Conservation (phyloP, 2,888 invertebrate species). For the Ornithoptera priamus region DNA sequence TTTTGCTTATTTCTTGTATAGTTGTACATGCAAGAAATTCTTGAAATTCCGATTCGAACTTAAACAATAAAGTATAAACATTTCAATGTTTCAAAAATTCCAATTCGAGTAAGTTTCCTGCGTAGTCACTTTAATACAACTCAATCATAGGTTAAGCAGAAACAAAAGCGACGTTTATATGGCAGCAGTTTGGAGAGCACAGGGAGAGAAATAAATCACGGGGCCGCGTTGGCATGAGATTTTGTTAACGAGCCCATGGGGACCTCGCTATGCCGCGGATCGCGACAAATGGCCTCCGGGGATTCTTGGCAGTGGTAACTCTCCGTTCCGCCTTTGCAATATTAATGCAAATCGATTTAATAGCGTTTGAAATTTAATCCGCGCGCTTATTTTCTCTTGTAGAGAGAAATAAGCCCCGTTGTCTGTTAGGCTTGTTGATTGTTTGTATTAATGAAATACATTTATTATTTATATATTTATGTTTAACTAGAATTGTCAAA, state of each 20-base stretch:
- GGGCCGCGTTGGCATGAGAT: slow-evolving; percentile 53
- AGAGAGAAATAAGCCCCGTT: background rate
- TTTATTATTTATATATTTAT: background rate
- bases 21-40: no score
- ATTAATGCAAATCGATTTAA: slow-evolving; percentile 60
- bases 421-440: no score
- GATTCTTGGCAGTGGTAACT: slow-evolving; percentile 38
- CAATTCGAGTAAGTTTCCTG: background rate
- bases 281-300: slow-evolving; percentile 69
- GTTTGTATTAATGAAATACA: background rate
- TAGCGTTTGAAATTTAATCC: slow-evolving; percentile 62
- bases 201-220: slow-evolving; percentile 65
- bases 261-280: slow-evolving; percentile 44
- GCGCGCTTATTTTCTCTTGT: slow-evolving; percentile 11
- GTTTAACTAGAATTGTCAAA: no score
- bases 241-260: slow-evolving; percentile 63
- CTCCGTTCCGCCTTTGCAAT: slow-evolving; percentile 39
- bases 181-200: slow-evolving; percentile 64
- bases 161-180: slow-evolving; percentile 78
- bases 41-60: no score
- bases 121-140: slow-evolving; percentile 9
- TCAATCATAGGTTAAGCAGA: slow-evolving; percentile 63
- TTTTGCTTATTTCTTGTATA: no score
- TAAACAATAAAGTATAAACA: no score
- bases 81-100: no score